phyloP scores from a whole-genome alignment of 2,797 vertebrate species.

The Meriones psammophilus region DNA sequence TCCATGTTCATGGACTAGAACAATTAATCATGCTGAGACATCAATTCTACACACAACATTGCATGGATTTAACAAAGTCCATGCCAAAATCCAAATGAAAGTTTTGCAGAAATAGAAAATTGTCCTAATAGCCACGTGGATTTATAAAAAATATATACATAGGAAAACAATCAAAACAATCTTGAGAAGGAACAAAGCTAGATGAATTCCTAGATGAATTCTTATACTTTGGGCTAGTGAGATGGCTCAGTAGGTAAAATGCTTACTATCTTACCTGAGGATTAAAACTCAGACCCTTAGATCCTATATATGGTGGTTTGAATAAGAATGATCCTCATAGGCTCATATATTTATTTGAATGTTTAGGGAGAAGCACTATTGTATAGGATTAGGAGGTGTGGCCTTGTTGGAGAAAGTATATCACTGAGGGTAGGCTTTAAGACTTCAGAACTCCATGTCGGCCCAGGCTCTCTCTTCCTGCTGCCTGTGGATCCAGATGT shows the following conservation, averaged over 20 bases:
- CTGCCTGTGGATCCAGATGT: neutral
- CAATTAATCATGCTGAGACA: neutral
- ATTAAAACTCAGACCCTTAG: neutral
- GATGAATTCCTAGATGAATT: neutral
- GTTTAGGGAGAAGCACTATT: neutral
- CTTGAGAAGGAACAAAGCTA: neutral
- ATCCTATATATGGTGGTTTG: neutral
- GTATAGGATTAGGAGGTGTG: neutral
- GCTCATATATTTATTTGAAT: too few species aligned
- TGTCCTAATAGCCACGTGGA: neutral
- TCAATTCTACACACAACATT: neutral
- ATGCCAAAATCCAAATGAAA: neutral
- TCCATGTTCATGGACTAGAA: neutral
- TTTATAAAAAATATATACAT: neutral
- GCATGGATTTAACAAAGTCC: neutral
- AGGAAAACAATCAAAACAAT: neutral
- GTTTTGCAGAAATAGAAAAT: neutral
- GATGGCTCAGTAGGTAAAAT: neutral
- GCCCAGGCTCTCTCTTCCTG: neutral
- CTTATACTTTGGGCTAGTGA: neutral
- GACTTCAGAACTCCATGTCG: neutral
- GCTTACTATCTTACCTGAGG: neutral
- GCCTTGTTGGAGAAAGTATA: neutral
- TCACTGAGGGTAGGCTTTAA: neutral
- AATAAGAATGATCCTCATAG: neutral